phyloP scores from a whole-genome alignment of 2,113 vertebrate species.

The Oenanthe melanoleuca region DNA sequence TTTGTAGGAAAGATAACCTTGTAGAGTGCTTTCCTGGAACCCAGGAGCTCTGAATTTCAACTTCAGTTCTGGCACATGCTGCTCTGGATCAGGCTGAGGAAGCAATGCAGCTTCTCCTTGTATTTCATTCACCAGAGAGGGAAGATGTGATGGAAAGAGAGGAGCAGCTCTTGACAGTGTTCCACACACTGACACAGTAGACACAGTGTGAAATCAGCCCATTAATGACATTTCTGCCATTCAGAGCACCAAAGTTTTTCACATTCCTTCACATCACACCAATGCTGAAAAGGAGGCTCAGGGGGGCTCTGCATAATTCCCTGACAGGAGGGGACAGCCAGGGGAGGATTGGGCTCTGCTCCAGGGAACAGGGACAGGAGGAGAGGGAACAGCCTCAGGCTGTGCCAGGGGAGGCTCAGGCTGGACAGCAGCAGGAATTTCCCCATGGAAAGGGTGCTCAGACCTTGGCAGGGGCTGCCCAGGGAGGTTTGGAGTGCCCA shows the following conservation, averaged over 20 bases:
- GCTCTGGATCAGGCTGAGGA: not conserved
- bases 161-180: not conserved
- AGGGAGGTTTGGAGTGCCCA: not conserved
- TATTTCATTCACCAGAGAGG: not conserved
- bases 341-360: not conserved
- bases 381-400: not conserved
- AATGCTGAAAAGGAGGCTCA: not conserved
- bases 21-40: not conserved
- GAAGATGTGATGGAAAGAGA: not conserved
- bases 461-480: not conserved
- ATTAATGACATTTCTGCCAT: not conserved
- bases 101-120: not conserved
- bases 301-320: not conserved
- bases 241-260: not conserved
- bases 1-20: not conserved
- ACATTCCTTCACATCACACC: not conserved
- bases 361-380: not conserved
- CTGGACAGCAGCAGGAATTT: rapidly evolving
- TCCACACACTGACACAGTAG: not conserved
- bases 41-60: not conserved
- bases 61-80: not conserved
- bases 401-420: not conserved
- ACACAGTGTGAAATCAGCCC: not conserved
- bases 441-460: rapidly evolving
- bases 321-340: not conserved